Evolutionary conservation across 2,888 invertebrate genomes (phyloP).

Genomic region (Drosophila histrio): DNA sequence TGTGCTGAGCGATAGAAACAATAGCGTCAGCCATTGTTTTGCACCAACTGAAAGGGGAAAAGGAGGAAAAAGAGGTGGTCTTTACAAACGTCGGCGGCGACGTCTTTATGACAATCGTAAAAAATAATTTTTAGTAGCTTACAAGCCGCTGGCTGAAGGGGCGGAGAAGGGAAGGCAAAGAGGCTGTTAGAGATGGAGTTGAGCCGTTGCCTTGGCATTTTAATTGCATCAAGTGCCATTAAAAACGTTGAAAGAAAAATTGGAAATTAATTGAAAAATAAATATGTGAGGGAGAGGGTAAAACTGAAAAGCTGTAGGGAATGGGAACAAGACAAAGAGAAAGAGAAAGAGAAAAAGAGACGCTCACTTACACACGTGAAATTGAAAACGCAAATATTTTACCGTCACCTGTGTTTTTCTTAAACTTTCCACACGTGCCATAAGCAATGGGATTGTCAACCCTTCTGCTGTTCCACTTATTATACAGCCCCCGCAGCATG

Average conservation of each 20-base stretch:
- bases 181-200: not conserved
- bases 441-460: slow-evolving; percentile 31
- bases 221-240: slow-evolving; percentile 75
- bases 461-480: slow-evolving; percentile 45
- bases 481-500: slow-evolving; percentile 29
- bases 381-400: slow-evolving; percentile 66
- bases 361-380: slow-evolving; percentile 23
- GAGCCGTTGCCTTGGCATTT: slow-evolving; percentile 68
- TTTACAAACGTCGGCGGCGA: slow-evolving; percentile 46
- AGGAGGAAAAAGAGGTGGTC: not conserved
- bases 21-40: slow-evolving; percentile 55
- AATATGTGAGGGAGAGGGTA: slow-evolving; percentile 40
- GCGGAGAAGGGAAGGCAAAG: not conserved
- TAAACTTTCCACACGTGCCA: slow-evolving; percentile 36
- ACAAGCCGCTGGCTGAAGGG: slow-evolving; percentile 50
- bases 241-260: slow-evolving; percentile 67
- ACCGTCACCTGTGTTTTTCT: slow-evolving; percentile 55
- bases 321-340: not conserved
- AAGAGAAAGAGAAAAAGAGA: slow-evolving; percentile 24
- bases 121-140: slow-evolving; percentile 78
- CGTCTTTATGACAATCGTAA: slow-evolving; percentile 79
- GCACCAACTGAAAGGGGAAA: slow-evolving; percentile 13
- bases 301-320: not conserved
- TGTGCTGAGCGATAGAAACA: slow-evolving; percentile 42
- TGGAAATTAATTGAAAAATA: slow-evolving; percentile 74